Base-by-base conservation (phyloP, 2,113 vertebrate species). In the Dicerorhinus sumatrensis region DNA sequence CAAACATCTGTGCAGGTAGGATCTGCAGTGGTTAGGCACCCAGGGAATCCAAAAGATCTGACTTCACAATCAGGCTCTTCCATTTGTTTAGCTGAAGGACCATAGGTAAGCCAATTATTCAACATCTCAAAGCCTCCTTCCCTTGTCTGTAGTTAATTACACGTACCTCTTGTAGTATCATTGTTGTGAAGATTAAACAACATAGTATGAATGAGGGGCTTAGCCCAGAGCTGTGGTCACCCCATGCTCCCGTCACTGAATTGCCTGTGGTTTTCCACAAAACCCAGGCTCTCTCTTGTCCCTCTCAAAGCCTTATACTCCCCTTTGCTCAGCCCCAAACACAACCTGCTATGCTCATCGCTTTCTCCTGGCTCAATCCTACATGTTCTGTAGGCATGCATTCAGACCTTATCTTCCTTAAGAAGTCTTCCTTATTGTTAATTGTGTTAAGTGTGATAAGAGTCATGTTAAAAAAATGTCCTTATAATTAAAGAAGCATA, bases 151-250 rank as follows among this genome's bases (percentile, higher is more conserved):
- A 62, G 36, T 39, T 81, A 56, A 92, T 92, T 72, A 77, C 46
- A 56, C 48, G 29, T 70, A 39, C 5, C 21, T 39, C 4, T 65
- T 69, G 2, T 76, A 54, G 63, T 65, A 9, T 23, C 67, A 48
- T 51, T 84, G 13, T 51, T 86, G 14, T 65, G 76, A 92, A 92
- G 42, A 93, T 90, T 76, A 84, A 92, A n/a, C 63, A 58, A 75
- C 72, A 51, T 8, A n/a, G 0, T 33, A 77, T 51, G n/a, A 89
- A 56, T 73, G 42, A 82, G 14, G 18, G 58, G 42, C 48, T 92
- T 84, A 42, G 58, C 39, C 90, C n/a, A 65, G 31, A 70, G 75
- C 31, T 48, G 75, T 42, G 1, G 27, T 31, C 58, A 4, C 5
- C 8, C 62, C 63, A 16, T 63, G 27, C 1, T 70, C 25, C 39